A percentile compares a stretch with the other conserved stretches of the same genome.
Evolutionary conservation across 2,797 vertebrate species (phyloP).

Genomic region (Pantherophis alleghaniensis): DNA sequence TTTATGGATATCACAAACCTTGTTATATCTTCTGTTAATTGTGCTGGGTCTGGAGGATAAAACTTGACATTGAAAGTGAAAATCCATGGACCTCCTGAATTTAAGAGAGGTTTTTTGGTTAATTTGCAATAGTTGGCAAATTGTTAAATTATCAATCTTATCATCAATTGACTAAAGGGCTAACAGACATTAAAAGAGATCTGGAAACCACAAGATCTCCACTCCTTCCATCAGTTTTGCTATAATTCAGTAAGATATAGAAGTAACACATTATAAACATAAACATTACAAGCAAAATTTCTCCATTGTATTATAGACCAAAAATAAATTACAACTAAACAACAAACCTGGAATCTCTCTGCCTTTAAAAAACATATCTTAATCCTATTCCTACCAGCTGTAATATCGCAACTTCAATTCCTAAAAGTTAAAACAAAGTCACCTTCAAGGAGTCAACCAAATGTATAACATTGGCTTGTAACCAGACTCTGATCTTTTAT

Average conservation of each 20-base stretch:
- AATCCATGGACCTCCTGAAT: conserved; percentile 83
- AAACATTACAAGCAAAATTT: not conserved
- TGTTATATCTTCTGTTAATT: conserved; percentile 95
- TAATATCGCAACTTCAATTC: not conserved
- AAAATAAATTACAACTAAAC: not conserved
- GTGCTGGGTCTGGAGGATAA: conserved; percentile 93
- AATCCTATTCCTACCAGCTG: not conserved
- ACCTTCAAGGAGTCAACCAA: not conserved
- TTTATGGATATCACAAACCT: conserved; percentile 72
- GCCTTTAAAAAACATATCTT: not conserved
- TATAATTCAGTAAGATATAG: not conserved
- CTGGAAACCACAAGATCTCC: not conserved
- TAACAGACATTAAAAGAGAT: not conserved
- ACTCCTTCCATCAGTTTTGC: not conserved
- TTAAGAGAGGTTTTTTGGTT: conserved; percentile 30
- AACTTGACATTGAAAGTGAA: conserved; percentile 97
- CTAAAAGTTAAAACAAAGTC: not conserved
- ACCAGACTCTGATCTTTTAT: not conserved
- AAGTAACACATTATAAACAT: not conserved
- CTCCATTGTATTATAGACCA: not conserved
- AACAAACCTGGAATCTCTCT: not conserved
- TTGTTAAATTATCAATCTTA: not conserved
- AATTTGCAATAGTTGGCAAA: not conserved
- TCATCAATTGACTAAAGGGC: not conserved
- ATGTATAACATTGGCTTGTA: not conserved